phyloP scores from a whole-genome alignment of 2,113 vertebrate species.

The Cryptotis parvus region DNA sequence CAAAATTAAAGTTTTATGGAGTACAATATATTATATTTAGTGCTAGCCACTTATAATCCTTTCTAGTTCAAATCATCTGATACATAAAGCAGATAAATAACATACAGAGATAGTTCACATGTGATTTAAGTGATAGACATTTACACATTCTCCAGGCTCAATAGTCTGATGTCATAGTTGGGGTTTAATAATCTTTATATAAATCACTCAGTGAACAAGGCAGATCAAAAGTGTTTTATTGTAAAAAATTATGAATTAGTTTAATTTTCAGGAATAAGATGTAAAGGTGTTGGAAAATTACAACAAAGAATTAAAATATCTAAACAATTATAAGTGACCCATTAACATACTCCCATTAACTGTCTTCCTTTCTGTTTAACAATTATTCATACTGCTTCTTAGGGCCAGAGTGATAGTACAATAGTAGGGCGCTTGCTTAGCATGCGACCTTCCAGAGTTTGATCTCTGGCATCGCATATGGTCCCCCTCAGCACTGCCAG shows the following conservation, averaged over 20 bases:
- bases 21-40: constrained; percentile 50
- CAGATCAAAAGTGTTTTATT: neutral
- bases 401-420: too few species aligned
- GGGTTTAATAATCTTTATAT: neutral
- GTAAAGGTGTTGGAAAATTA: neutral
- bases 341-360: neutral
- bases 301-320: neutral
- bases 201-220: constrained; percentile 63
- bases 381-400: neutral
- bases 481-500: too few species aligned
- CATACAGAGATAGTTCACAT: constrained; percentile 9
- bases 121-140: constrained; percentile 53
- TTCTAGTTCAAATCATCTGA: constrained; percentile 41
- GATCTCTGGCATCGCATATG: too few species aligned
- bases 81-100: constrained; percentile 65
- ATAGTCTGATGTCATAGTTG: neutral
- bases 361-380: constrained; percentile 2
- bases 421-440: too few species aligned
- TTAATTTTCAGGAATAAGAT: constrained; percentile 37
- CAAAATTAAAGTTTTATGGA: constrained; percentile 25
- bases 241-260: neutral
- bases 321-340: neutral
- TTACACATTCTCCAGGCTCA: neutral
- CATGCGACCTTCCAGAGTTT: too few species aligned
- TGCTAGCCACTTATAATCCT: constrained; percentile 47